These are phyloP conservation scores for Peromyscus polionotus DNA, from an alignment of 2,113 vertebrate genomes.

Conservation along the genomic window DNA sequence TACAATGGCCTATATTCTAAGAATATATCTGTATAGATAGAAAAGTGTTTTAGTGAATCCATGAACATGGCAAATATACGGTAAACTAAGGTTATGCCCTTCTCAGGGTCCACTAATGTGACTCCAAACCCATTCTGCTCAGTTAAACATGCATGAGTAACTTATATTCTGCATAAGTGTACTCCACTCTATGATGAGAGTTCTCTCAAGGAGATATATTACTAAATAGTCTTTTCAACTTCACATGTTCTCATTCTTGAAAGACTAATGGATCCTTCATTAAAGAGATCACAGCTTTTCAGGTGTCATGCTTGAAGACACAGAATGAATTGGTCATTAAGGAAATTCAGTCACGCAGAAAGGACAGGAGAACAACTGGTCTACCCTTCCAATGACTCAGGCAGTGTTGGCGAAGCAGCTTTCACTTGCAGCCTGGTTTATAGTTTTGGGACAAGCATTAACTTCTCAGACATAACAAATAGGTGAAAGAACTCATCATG, in stretches of 20 bases:
- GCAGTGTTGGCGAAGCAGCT: slow-evolving; percentile 39
- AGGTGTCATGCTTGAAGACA: slow-evolving; percentile 81
- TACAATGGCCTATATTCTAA: slow-evolving; percentile 49
- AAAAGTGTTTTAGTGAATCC: slow-evolving; percentile 33
- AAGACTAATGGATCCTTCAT: slow-evolving; percentile 83
- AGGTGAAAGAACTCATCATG: slow-evolving; percentile 56
- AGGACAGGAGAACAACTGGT: slow-evolving; percentile 79
- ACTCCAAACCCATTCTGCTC: slow-evolving; percentile 42
- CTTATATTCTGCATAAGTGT: slow-evolving; percentile 58
- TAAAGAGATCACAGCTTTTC: slow-evolving; percentile 81
- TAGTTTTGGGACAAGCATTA: slow-evolving; percentile 64
- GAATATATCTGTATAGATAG: not conserved
- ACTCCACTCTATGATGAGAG: slow-evolving; percentile 51
- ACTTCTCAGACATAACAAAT: slow-evolving; percentile 71
- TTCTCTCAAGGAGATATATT: slow-evolving; percentile 76
- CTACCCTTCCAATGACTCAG: slow-evolving; percentile 76
- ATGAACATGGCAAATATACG: slow-evolving; percentile 59
- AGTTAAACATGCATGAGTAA: slow-evolving; percentile 65
- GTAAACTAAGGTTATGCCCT: slow-evolving; percentile 57
- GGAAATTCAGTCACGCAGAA: slow-evolving; percentile 81
- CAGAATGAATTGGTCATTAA: slow-evolving; percentile 84
- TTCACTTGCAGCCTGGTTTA: slow-evolving; percentile 58
- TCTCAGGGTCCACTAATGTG: slow-evolving; percentile 47
- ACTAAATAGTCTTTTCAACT: slow-evolving; percentile 77
- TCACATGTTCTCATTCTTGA: slow-evolving; percentile 78